Conservation (phyloP, 2,888 invertebrate genomes). For the Eupsilia transversa region DNA sequence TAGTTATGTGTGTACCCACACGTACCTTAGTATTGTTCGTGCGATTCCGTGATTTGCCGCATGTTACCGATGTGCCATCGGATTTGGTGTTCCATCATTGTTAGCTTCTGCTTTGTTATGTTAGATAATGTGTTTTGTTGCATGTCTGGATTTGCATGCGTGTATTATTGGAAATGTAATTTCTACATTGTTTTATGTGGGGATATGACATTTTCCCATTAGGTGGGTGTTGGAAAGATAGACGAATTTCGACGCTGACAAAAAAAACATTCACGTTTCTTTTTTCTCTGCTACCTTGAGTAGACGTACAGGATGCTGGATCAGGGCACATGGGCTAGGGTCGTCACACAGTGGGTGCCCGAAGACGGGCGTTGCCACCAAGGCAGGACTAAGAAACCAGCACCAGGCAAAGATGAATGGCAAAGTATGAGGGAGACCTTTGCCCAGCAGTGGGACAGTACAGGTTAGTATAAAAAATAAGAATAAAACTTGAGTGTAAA, state of each 20-base stretch:
- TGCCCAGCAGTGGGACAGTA: too few species aligned
- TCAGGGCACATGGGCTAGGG: too few species aligned
- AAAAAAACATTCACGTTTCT: neutral
- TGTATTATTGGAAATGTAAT: conserved; percentile 5
- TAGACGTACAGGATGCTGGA: too few species aligned
- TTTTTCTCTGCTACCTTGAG: neutral
- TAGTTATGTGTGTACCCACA: conserved; percentile 73
- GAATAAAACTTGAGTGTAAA: neutral
- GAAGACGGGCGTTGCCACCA: too few species aligned
- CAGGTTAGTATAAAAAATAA: too few species aligned
- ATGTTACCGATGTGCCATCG: conserved; percentile 47
- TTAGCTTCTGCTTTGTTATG: conserved; percentile 32
- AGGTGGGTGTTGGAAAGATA: neutral
- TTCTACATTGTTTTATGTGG: neutral
- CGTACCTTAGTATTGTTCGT: conserved; percentile 60
- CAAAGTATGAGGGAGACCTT: too few species aligned
- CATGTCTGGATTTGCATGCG: conserved; percentile 4
- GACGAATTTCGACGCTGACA: too few species aligned
- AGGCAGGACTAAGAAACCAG: too few species aligned
- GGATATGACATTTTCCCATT: neutral
- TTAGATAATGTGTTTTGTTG: conserved; percentile 24
- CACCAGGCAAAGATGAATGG: too few species aligned
- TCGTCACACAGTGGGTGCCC: too few species aligned
- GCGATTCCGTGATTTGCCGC: conserved; percentile 59
- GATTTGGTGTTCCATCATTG: conserved; percentile 30